These are phyloP conservation scores for Prietella phreatophila DNA, from an alignment of 2,113 vertebrate species.

Conservation along the genomic window DNA sequence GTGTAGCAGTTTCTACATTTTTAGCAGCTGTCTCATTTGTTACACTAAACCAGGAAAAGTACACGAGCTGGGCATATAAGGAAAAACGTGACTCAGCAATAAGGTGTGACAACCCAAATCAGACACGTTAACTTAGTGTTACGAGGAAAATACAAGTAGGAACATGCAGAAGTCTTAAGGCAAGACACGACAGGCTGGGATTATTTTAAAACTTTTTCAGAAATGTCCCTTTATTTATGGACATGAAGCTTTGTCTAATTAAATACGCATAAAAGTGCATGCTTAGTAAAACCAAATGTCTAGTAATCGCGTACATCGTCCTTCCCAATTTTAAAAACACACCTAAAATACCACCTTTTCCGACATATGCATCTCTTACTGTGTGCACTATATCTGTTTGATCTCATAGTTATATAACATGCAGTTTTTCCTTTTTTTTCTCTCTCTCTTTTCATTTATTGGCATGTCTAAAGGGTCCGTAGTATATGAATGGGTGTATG, in stretches of 20 bases:
- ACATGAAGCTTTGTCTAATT: not conserved
- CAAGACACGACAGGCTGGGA: not conserved
- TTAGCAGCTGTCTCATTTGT: not conserved
- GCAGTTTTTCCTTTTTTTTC: too few relatives aligned
- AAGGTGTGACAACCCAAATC: slow-evolving; percentile 3
- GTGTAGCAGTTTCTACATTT: not conserved
- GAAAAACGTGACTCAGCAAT: not conserved
- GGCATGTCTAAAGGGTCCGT: too few relatives aligned
- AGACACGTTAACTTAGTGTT: not conserved
- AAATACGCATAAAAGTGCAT: not conserved
- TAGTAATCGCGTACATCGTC: not conserved
- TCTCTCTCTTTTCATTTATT: too few relatives aligned
- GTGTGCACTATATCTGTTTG: not conserved
- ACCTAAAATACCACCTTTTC: not conserved
- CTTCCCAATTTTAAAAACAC: not conserved
- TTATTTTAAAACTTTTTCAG: not conserved
- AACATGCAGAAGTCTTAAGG: not conserved
- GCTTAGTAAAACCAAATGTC: not conserved
- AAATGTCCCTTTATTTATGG: not conserved
- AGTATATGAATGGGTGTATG: too few relatives aligned
- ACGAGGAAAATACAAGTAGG: not conserved
- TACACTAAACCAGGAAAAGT: not conserved
- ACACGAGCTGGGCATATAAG: not conserved
- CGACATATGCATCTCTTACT: not conserved
- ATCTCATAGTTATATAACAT: too few relatives aligned